Evolutionary conservation across 1,140 invertebrate genomes (phyloP).

Genomic region (Heliconius himera): DNA sequence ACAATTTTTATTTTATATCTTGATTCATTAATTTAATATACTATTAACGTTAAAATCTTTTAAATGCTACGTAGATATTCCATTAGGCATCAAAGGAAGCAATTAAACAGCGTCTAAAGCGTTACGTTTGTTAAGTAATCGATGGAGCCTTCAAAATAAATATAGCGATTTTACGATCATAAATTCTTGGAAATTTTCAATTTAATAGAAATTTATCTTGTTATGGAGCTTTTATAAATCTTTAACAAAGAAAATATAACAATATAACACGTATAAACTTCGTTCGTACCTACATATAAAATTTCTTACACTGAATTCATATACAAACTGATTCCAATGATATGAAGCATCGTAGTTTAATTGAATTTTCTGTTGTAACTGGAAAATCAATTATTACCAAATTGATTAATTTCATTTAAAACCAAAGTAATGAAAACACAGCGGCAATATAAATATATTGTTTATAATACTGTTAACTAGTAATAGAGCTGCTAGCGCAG

Average conservation of each 20-base stretch:
- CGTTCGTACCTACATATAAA: background rate
- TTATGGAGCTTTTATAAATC: too few species aligned
- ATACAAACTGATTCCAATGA: background rate
- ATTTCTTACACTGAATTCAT: background rate
- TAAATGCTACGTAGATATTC: background rate
- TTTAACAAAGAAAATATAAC: background rate
- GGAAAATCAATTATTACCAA: background rate
- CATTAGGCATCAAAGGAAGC: constrained; percentile 13
- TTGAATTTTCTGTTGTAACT: background rate
- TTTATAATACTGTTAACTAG: constrained; percentile 1
- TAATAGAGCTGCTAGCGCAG: constrained; percentile 2
- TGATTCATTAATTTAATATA: background rate
- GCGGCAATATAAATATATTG: background rate
- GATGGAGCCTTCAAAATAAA: background rate
- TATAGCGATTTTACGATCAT: background rate
- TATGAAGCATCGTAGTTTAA: background rate
- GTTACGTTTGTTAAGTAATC: background rate
- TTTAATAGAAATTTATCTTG: background rate
- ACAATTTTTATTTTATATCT: background rate
- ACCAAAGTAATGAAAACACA: background rate
- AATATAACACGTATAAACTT: background rate
- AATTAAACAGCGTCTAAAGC: background rate
- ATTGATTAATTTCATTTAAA: background rate
- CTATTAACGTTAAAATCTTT: background rate
- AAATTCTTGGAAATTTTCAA: background rate